Percentiles rank a stretch among this genome's conserved stretches.
Conservation (phyloP, 2,888 invertebrate genomes). For the Syritta pipiens region DNA sequence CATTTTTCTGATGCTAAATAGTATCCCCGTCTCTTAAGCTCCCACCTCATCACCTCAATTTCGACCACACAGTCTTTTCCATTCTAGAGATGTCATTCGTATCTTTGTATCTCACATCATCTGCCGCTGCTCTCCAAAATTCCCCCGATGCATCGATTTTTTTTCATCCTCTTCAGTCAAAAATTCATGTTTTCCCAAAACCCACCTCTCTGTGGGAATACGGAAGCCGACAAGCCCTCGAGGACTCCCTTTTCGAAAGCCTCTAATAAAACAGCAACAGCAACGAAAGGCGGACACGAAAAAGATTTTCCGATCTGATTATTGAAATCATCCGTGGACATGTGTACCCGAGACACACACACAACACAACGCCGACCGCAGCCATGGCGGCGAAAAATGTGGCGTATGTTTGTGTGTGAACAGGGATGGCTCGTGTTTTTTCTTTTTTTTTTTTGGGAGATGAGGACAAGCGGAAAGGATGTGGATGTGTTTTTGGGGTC, state of each 20-base stretch:
- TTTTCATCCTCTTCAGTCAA: constrained; percentile 2
- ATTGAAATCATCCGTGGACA: constrained; percentile 23
- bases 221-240: background rate
- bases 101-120: background rate
- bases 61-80: no score
- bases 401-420: background rate
- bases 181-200: constrained; percentile 11
- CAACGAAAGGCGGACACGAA: background rate
- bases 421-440: background rate
- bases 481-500: no score
- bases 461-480: no score
- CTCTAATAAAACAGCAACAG: constrained; percentile 9
- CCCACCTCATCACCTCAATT: no score
- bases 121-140: background rate
- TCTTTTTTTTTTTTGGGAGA: background rate
- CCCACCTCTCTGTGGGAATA: constrained; percentile 5
- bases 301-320: constrained; percentile 35
- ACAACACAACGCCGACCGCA: background rate
- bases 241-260: background rate
- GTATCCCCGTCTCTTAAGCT: no score
- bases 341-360: background rate
- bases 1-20: no score
- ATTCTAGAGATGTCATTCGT: background rate
- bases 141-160: constrained; percentile 1
- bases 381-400: no score